These are phyloP conservation scores for Myiopsitta monachus DNA, from an alignment of 2,113 vertebrate species.

Conservation along the genomic window DNA sequence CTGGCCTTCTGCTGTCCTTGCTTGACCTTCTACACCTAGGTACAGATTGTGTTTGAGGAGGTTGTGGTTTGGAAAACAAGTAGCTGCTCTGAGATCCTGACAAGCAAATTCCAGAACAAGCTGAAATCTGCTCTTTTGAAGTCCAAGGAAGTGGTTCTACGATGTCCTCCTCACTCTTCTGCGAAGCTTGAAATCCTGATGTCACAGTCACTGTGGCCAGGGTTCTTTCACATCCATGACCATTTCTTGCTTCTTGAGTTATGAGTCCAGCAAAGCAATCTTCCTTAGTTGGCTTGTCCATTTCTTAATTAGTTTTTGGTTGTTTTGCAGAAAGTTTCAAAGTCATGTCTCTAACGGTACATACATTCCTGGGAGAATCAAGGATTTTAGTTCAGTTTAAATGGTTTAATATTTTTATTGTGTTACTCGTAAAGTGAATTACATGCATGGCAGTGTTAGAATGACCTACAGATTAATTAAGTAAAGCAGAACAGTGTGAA, in stretches of 20 bases:
- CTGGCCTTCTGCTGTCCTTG: background rate
- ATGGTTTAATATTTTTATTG: conserved; percentile 21
- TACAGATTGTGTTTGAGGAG: background rate
- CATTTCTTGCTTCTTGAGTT: background rate
- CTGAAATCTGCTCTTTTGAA: background rate
- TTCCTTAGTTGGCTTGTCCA: background rate
- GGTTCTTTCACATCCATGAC: background rate
- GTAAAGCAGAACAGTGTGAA: conserved; percentile 38
- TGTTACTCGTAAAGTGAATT: conserved; percentile 23
- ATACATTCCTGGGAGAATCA: conserved; percentile 12
- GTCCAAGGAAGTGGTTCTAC: background rate
- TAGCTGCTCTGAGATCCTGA: background rate
- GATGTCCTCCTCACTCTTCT: background rate
- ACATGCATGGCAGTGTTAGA: background rate
- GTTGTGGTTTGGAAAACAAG: background rate
- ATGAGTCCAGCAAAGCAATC: background rate
- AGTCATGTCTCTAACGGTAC: background rate
- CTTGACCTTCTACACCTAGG: background rate
- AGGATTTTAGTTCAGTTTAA: conserved; percentile 40
- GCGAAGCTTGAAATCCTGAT: background rate
- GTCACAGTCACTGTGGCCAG: background rate
- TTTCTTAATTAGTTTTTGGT: background rate
- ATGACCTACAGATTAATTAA: conserved; percentile 42
- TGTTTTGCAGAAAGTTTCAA: conserved; percentile 15
- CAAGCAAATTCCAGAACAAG: background rate